phyloP scores from a whole-genome alignment of 1,140 invertebrate species.

The Psilanteris sp. region DNA sequence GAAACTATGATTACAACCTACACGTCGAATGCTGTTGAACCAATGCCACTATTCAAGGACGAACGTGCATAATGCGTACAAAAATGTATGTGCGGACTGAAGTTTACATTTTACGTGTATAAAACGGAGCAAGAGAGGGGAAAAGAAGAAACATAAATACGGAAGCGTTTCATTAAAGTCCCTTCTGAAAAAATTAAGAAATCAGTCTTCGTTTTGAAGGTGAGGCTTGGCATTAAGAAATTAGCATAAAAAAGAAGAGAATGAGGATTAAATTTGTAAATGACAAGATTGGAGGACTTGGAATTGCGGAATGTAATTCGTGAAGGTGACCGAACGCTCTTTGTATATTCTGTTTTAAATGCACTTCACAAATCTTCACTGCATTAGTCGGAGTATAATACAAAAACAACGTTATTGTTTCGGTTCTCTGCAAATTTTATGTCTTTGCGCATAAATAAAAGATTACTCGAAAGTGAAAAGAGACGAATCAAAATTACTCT shows the following conservation, averaged over 20 bases:
- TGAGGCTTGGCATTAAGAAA: slow-evolving; percentile 20
- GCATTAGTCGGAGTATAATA: neutral
- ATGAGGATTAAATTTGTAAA: slow-evolving; percentile 58
- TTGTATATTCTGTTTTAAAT: slow-evolving; percentile 41
- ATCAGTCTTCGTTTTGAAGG: slow-evolving; percentile 23
- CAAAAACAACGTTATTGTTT: slow-evolving; percentile 6
- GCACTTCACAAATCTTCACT: slow-evolving; percentile 24
- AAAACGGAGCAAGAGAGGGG: neutral
- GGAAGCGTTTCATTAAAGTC: slow-evolving; percentile 37
- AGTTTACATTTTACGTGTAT: too few species aligned
- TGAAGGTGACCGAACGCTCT: slow-evolving; percentile 56
- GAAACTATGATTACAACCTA: slow-evolving; percentile 42
- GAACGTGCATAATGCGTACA: slow-evolving; percentile 1
- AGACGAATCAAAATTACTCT: neutral
- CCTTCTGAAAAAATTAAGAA: slow-evolving; percentile 27
- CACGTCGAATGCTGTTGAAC: slow-evolving; percentile 40
- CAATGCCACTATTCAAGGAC: slow-evolving; percentile 18
- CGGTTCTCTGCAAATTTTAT: neutral
- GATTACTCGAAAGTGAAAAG: neutral
- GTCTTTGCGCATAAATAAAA: neutral
- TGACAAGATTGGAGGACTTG: slow-evolving; percentile 52
- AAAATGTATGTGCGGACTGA: neutral
- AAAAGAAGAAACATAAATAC: neutral
- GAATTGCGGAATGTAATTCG: slow-evolving; percentile 36
- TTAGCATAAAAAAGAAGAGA: slow-evolving; percentile 48